Conservation (phyloP, 2,797 vertebrate genomes). For the Danionella dracula region DNA sequence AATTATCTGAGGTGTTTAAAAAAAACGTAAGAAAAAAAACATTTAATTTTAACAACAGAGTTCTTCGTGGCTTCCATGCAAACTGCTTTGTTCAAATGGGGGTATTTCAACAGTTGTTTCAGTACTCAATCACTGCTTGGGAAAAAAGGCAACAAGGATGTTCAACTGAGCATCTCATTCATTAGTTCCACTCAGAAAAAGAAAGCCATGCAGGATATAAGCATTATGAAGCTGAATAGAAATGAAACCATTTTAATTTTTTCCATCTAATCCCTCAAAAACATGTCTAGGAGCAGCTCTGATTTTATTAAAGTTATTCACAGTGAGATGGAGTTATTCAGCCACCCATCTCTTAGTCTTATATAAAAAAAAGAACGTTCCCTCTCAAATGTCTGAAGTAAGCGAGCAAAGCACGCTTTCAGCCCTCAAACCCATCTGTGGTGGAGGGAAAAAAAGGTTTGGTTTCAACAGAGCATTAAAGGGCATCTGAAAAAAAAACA, state of each 20-base stretch:
- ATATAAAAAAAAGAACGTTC: constrained; percentile 8
- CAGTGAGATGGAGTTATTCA: constrained; percentile 12
- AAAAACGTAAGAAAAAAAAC: no score
- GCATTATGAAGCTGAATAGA: background rate
- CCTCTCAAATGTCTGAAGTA: background rate
- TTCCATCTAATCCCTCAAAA: no score
- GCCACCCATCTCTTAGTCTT: background rate
- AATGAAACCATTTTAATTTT: background rate
- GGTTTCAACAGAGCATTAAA: constrained; percentile 17
- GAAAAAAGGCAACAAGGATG: background rate
- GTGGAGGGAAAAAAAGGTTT: background rate
- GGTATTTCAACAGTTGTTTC: background rate
- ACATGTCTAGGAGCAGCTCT: no score
- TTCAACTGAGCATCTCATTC: background rate
- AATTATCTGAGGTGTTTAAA: no score
- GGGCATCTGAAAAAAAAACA: constrained; percentile 2
- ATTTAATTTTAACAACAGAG: no score
- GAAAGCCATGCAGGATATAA: background rate
- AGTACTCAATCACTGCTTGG: background rate
- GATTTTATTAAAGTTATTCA: constrained; percentile 12
- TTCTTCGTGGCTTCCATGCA: no score
- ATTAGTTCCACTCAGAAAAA: background rate
- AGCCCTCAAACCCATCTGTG: background rate
- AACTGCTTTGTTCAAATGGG: no score
- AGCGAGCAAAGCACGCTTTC: background rate